Evolutionary conservation across 2,797 vertebrate genomes (phyloP).

Genomic region (Periophthalmus magnuspinnatus): DNA sequence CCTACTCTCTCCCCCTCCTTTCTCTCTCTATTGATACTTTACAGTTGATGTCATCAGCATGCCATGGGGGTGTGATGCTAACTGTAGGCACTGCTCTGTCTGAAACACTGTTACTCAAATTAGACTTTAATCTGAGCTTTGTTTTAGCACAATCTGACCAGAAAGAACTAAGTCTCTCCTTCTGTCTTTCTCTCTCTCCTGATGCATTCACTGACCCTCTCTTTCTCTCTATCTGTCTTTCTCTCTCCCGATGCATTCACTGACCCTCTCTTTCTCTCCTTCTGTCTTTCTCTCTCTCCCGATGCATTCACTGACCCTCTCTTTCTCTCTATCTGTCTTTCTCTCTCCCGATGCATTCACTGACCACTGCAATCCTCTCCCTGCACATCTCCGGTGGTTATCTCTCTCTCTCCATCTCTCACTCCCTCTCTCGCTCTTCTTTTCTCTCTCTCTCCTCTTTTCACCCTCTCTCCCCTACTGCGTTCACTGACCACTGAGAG

Average conservation of each 20-base stretch:
- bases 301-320: no score
- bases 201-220: no score
- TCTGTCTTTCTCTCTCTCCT: not conserved
- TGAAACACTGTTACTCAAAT: no score
- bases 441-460: not conserved
- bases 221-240: not conserved
- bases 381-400: not conserved
- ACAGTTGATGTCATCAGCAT: no score
- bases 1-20: not conserved
- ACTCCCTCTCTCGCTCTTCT: not conserved
- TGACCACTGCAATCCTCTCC: not conserved
- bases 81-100: no score
- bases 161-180: no score
- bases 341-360: not conserved
- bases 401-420: not conserved
- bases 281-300: not conserved
- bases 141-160: no score
- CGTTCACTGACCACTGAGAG: conserved; percentile 6
- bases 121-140: no score
- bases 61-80: no score
- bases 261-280: not conserved
- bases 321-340: not conserved
- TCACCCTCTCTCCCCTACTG: not conserved
- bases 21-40: no score
- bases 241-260: conserved; percentile 1